Percentiles rank a stretch among this genome's conserved stretches.
phyloP scores from a whole-genome alignment of 1,140 invertebrate species.

The Cryptotermes secundus region DNA sequence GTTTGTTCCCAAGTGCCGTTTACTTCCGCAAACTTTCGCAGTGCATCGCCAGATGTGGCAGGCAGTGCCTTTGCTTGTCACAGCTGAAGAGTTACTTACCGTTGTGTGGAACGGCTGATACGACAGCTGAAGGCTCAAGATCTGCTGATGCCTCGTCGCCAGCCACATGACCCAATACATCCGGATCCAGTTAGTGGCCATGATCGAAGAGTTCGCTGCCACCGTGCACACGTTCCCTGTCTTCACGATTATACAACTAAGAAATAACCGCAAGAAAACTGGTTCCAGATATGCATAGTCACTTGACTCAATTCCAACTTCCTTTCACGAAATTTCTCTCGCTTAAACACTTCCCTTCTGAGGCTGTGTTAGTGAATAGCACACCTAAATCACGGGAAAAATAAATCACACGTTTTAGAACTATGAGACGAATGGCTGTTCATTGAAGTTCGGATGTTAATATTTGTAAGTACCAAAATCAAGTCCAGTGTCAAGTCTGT shows the following conservation, averaged over 20 bases:
- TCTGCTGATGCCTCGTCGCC: not conserved
- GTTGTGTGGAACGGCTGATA: conserved; percentile 6
- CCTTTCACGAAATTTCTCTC: not conserved
- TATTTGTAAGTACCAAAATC: not conserved
- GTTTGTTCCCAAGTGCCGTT: too few species aligned
- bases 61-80: too few species aligned
- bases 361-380: not conserved
- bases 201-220: not conserved
- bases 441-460: too few species aligned
- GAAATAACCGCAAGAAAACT: conserved; percentile 4
- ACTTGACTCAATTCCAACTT: not conserved
- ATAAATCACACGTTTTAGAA: not conserved
- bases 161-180: not conserved
- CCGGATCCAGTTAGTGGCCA: not conserved
- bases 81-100: not conserved
- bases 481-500: not conserved
- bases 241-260: not conserved
- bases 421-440: too few species aligned
- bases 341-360: not conserved
- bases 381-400: not conserved
- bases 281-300: not conserved
- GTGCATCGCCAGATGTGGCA: too few species aligned
- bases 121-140: not conserved
- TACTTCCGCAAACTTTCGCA: too few species aligned
- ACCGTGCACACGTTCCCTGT: not conserved